These are phyloP conservation scores for Neodontobutis hainanensis DNA, from an alignment of 2,113 vertebrate genomes.

Conservation along the genomic window DNA sequence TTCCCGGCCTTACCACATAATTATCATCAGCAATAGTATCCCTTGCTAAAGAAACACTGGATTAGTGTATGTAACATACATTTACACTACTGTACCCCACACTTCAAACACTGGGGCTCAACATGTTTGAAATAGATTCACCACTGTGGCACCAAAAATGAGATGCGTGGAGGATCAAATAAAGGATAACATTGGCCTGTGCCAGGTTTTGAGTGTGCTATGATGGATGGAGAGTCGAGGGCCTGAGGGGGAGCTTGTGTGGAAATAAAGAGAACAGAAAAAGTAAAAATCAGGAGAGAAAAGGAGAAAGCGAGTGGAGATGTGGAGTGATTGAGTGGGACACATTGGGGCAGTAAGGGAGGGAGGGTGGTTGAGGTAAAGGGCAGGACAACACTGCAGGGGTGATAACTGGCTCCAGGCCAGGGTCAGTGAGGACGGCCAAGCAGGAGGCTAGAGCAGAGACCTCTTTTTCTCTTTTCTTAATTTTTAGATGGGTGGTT, in stretches of 20 bases:
- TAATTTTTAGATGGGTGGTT: not conserved
- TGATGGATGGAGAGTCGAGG: slow-evolving; percentile 28
- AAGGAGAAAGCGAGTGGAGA: slow-evolving; percentile 27
- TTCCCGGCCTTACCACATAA: slow-evolving; percentile 37
- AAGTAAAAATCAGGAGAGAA: slow-evolving; percentile 8
- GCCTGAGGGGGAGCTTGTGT: slow-evolving; percentile 7
- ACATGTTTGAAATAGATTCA: slow-evolving; percentile 56
- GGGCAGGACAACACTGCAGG: slow-evolving; percentile 63
- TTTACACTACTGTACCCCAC: slow-evolving; percentile 30
- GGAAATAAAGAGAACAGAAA: slow-evolving; percentile 33
- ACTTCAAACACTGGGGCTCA: slow-evolving; percentile 33
- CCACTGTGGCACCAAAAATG: slow-evolving; percentile 47
- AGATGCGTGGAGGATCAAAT: slow-evolving; percentile 56
- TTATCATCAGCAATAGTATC: slow-evolving; percentile 65
- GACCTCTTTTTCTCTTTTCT: slow-evolving; percentile 23
- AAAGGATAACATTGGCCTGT: slow-evolving; percentile 43
- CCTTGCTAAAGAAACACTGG: slow-evolving; percentile 52
- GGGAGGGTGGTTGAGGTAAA: slow-evolving; percentile 50
- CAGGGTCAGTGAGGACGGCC: slow-evolving; percentile 56
- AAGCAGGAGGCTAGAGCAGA: slow-evolving; percentile 22
- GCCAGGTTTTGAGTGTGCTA: slow-evolving; percentile 39
- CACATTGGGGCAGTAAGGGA: slow-evolving; percentile 22
- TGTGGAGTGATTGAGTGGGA: slow-evolving; percentile 32
- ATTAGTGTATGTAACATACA: slow-evolving; percentile 52
- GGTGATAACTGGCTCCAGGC: slow-evolving; percentile 56